A percentile compares a stretch with the other conserved stretches of the same genome.
Evolutionary conservation across 2,113 vertebrate species (phyloP).

Genomic region (Mustela lutreola): DNA sequence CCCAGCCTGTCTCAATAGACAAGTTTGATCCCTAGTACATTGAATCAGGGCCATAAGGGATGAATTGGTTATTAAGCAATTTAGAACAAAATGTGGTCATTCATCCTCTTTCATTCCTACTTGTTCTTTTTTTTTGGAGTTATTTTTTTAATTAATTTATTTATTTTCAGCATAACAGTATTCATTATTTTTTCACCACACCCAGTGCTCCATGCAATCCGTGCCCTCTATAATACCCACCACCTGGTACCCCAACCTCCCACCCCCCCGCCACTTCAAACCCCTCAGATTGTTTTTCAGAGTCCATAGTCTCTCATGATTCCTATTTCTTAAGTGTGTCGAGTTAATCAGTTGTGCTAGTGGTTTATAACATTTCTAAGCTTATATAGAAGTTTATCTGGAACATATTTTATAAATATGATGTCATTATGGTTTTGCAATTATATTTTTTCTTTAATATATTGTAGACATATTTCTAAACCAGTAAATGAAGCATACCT

Average conservation of each 20-base stretch:
- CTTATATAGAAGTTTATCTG: not conserved
- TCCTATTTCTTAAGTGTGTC: not conserved
- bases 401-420: not conserved
- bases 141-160: too few species aligned
- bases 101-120: not conserved
- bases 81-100: not conserved
- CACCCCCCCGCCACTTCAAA: too few species aligned
- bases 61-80: not conserved
- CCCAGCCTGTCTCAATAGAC: not conserved
- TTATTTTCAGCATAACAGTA: too few species aligned
- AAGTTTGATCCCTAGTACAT: not conserved
- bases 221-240: too few species aligned
- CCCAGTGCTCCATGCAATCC: too few species aligned
- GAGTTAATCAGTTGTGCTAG: not conserved
- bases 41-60: not conserved
- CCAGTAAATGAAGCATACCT: not conserved
- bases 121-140: too few species aligned
- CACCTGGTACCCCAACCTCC: too few species aligned
- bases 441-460: not conserved
- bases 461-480: not conserved
- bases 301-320: too few species aligned
- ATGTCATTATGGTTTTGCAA: not conserved
- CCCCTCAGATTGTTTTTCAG: too few species aligned
- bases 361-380: not conserved
- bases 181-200: too few species aligned